Conservation (phyloP, 2,888 invertebrate species). For the Apomyelois bistriatella region DNA sequence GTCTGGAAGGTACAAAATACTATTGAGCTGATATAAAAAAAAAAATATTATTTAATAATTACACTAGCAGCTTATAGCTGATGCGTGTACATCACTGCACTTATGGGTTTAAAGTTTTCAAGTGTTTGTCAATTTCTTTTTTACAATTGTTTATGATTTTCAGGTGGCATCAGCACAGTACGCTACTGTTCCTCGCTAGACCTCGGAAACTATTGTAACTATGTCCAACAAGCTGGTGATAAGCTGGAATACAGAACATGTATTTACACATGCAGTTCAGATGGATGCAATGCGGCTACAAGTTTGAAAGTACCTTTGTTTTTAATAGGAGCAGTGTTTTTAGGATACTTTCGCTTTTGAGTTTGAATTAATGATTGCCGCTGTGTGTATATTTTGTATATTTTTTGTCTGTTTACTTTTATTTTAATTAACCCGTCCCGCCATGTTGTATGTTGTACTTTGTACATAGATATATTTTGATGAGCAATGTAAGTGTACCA, state of each 20-base stretch:
- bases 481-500: not conserved
- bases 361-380: not conserved
- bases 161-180: conserved; percentile 93
- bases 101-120: too few relatives aligned
- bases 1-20: too few relatives aligned
- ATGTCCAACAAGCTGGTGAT: conserved; percentile 92
- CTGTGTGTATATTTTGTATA: conserved; percentile 6
- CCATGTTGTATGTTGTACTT: not conserved
- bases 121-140: too few relatives aligned
- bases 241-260: conserved; percentile 91
- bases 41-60: too few relatives aligned
- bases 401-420: not conserved
- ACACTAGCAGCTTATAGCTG: too few relatives aligned
- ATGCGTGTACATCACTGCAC: too few relatives aligned
- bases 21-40: too few relatives aligned
- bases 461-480: not conserved
- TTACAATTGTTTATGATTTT: conserved; percentile 29
- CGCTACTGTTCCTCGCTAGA: conserved; percentile 92
- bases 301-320: conserved; percentile 36
- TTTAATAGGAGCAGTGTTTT: conserved; percentile 28
- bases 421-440: not conserved
- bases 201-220: conserved; percentile 94
- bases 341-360: conserved; percentile 2
- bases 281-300: conserved; percentile 88
- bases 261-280: conserved; percentile 89